phyloP scores from a whole-genome alignment of 2,113 vertebrate species.

The Hyla sarda region DNA sequence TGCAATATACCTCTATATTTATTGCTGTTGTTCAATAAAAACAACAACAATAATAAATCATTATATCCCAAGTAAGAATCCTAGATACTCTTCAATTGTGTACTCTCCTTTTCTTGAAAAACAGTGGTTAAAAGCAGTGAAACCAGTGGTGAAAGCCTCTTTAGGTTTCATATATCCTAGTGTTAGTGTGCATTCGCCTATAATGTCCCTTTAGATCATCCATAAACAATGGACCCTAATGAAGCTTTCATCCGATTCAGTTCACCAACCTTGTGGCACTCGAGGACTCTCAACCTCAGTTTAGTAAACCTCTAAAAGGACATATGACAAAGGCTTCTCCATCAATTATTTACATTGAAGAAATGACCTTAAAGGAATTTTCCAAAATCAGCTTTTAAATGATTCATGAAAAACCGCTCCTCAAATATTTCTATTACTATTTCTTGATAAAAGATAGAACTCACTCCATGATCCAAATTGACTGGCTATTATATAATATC shows the following conservation, averaged over 20 bases:
- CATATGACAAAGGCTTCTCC: neutral
- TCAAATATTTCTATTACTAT: neutral
- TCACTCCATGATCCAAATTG: neutral
- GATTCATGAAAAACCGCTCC: neutral
- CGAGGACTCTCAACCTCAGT: neutral
- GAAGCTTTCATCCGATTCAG: neutral
- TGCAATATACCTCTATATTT: too few relatives aligned
- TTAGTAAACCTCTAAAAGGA: neutral
- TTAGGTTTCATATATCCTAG: too few relatives aligned
- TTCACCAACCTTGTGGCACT: neutral
- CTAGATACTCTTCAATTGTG: neutral
- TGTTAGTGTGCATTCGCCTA: neutral
- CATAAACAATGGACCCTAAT: neutral
- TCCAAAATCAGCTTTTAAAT: neutral
- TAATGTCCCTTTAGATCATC: neutral
- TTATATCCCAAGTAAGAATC: too few relatives aligned
- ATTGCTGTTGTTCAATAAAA: too few relatives aligned
- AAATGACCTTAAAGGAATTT: neutral
- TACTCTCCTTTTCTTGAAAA: neutral
- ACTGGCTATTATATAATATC: neutral
- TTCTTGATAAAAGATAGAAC: neutral
- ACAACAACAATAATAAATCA: too few relatives aligned
- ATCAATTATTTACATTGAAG: neutral
- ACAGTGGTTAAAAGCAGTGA: too few relatives aligned
- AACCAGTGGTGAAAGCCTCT: too few relatives aligned